These are phyloP conservation scores for Beroe ovata DNA, from an alignment of 37 sponge, comb jelly and placozoan species.

Conservation along the genomic window DNA sequence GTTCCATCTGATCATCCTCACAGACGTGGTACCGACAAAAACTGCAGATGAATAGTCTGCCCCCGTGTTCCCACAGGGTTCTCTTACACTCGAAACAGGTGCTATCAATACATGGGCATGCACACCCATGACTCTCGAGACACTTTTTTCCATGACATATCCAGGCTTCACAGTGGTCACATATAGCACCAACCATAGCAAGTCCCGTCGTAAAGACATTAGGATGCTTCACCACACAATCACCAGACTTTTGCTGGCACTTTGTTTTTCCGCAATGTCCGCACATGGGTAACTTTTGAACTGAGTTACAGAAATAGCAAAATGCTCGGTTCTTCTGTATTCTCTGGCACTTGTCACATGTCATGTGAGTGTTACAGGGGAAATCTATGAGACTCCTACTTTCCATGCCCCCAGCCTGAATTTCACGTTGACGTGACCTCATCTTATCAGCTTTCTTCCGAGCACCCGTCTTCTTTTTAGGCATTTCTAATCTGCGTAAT, in stretches of 20 bases:
- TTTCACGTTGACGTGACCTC: slow-evolving; percentile 81
- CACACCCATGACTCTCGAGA: slow-evolving; percentile 92
- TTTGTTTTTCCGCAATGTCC: slow-evolving; percentile 97
- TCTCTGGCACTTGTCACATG: slow-evolving; percentile 88
- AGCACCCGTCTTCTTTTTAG: slow-evolving; percentile 96
- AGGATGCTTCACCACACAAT: slow-evolving; percentile 93
- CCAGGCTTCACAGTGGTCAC: slow-evolving; percentile 98
- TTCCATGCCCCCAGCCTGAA: slow-evolving; percentile 71
- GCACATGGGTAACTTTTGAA: slow-evolving; percentile 89
- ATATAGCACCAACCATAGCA: slow-evolving; percentile 94
- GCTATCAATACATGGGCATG: slow-evolving; percentile 86
- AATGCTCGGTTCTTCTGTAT: slow-evolving; percentile 96
- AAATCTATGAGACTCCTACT: slow-evolving; percentile 18
- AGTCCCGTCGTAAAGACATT: slow-evolving; percentile 83
- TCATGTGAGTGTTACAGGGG: slow-evolving; percentile 59
- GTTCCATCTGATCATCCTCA: slow-evolving; percentile 99
- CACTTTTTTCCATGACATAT: slow-evolving; percentile 96
- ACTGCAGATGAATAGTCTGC: slow-evolving; percentile 88
- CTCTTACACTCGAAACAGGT: slow-evolving; percentile 88
- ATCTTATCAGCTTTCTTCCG: slow-evolving; percentile 94
- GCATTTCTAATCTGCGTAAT: slow-evolving; percentile 74
- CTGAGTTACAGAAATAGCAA: slow-evolving; percentile 89
- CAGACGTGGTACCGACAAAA: slow-evolving; percentile 87
- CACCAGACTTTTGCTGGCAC: slow-evolving; percentile 92
- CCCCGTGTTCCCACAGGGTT: slow-evolving; percentile 96